Evolutionary conservation across 1,140 invertebrate genomes (phyloP).

Genomic region (Wasmannia auropunctata): DNA sequence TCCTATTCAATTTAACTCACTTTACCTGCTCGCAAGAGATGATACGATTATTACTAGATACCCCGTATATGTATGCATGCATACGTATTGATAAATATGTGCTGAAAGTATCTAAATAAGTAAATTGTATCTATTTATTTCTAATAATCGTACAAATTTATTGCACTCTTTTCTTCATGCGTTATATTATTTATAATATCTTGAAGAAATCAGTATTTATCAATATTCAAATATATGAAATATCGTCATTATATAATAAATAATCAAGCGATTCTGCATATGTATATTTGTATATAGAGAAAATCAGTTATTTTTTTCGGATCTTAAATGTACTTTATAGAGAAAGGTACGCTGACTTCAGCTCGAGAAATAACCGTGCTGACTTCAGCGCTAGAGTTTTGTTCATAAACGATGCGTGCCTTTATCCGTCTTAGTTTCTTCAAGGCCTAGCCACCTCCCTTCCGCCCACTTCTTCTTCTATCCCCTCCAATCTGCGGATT

Average conservation of each 20-base stretch:
- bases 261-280: neutral
- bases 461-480: neutral
- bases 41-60: neutral
- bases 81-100: neutral
- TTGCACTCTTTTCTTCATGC: neutral
- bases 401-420: slow-evolving; percentile 52
- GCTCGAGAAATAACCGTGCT: slow-evolving; percentile 49
- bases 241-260: neutral
- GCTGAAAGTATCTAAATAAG: neutral
- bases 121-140: neutral
- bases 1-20: neutral
- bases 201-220: neutral
- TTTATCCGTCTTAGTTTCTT: slow-evolving; percentile 67
- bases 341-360: slow-evolving; percentile 53
- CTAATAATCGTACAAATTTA: neutral
- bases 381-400: slow-evolving; percentile 51
- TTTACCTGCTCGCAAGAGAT: neutral
- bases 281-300: neutral
- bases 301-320: neutral
- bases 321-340: neutral
- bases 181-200: neutral
- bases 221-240: neutral
- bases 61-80: too few relatives aligned
- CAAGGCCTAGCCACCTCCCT: slow-evolving; percentile 64
- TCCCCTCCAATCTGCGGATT: slow-evolving; percentile 57